Evolutionary conservation across 2,797 vertebrate species (phyloP), one percentile per base, ranked within the genome.

Genomic region (Coracias cyanogaster): DNA sequence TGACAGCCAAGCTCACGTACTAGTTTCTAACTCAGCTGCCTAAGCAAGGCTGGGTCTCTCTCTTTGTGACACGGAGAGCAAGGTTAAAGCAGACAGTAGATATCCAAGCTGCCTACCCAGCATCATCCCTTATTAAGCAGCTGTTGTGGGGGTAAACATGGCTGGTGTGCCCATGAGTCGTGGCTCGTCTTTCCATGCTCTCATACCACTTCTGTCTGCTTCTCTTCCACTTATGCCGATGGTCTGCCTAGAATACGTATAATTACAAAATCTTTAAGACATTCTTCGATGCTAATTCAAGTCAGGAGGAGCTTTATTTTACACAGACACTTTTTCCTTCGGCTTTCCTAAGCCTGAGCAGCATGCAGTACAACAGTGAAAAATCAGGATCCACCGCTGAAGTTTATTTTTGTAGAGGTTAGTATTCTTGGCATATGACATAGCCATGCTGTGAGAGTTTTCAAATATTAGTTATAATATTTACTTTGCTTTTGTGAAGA

Each of bases 381-480:
- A 93, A 95, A 39, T 77, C 57, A 86, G 26, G 57, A 86, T 92
- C 49, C 65, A 62, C 61, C 10, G 8, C 37, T 65, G 46, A 92
- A 92, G 83, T 93, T 95, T 93, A 87, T 89, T 96, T 96, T 93
- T 81, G 49, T 85, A 96, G 80, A 85, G 54, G 57, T 87, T 94
- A 89, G 55, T 95, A 45, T 86, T 94, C 49, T 85, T 95, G 93
- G 89, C 88, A 80, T 35, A 89, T 7, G 5, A 66, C 49, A 88
- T 26, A 71, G 55, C 48, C 83, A 80, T 15, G 7, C 81, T 86
- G 88, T 1, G 55, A 86, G 70, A 78, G 83, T 87, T 94, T 93
- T 97, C 35, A 85, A 74, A 88, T 89, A 92, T 58, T 82, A 96
- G 64, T 90, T 94, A 84, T 35, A 93, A 90, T 93, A 79, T 94